Evolutionary conservation across 2,888 invertebrate species (phyloP).

Genomic region (Sarcophaga subvicina): DNA sequence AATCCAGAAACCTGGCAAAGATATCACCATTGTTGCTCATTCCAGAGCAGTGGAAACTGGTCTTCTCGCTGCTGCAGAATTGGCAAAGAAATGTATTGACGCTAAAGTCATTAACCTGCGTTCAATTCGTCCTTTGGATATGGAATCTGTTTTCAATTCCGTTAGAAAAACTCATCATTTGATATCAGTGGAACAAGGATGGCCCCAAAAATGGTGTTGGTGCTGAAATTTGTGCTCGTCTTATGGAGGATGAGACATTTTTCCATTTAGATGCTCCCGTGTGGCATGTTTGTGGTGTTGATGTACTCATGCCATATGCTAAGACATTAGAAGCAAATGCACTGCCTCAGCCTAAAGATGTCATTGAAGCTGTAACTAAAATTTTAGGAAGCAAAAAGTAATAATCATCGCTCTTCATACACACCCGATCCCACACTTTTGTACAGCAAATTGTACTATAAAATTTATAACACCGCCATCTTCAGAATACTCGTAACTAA

Average conservation of each 20-base stretch:
- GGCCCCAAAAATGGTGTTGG: conserved; percentile 96
- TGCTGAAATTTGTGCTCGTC: conserved; percentile 94
- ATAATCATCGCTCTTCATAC: not conserved
- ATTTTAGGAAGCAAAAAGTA: conserved; percentile 84
- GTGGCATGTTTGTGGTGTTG: conserved; percentile 93
- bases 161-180: conserved; percentile 97
- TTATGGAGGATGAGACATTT: conserved; percentile 96
- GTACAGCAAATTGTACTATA: conserved; percentile 35
- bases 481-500: conserved; percentile 47
- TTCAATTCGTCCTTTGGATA: conserved; percentile 94
- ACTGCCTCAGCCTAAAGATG: conserved; percentile 88
- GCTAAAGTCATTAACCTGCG: conserved; percentile 97
- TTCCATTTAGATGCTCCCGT: conserved; percentile 98
- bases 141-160: conserved; percentile 90
- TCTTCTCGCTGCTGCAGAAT: conserved; percentile 93
- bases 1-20: conserved; percentile 90
- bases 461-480: conserved; percentile 60
- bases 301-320: conserved; percentile 98
- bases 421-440: conserved; percentile 25
- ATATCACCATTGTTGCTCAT: conserved; percentile 95
- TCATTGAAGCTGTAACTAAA: conserved; percentile 90
- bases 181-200: conserved; percentile 97
- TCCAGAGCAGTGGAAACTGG: conserved; percentile 93
- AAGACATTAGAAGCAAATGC: conserved; percentile 91
- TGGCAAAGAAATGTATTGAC: conserved; percentile 93